Conservation (phyloP, 2,797 vertebrate species). For the Pipistrellus kuhlii region DNA sequence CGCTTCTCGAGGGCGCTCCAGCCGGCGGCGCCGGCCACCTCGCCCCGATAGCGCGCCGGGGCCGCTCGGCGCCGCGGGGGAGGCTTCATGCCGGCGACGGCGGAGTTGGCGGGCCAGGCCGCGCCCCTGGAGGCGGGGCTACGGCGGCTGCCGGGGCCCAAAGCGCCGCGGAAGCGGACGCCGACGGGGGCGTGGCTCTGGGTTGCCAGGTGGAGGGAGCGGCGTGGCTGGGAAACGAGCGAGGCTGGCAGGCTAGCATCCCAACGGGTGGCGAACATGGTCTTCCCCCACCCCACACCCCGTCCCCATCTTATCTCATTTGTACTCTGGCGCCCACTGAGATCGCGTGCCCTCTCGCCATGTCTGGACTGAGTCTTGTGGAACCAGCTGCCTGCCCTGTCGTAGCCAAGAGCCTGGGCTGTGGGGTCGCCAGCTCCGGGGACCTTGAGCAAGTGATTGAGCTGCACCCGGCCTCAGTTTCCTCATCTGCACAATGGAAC, state of each 20-base stretch:
- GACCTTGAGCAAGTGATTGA: not conserved
- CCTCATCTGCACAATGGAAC: not conserved
- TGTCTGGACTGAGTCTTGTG: not conserved
- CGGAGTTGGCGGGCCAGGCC: accelerated
- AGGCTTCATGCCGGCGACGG: conserved; percentile 68
- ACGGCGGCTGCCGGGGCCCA: conserved; percentile 43
- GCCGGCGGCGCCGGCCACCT: not conserved
- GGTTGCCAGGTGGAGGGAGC: accelerated
- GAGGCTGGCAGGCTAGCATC: accelerated
- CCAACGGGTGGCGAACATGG: not conserved
- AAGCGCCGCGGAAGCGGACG: not conserved
- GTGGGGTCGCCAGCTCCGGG: not conserved
- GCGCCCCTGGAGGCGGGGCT: conserved; percentile 5
- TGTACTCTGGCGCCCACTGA: not conserved
- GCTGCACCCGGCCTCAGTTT: not conserved
- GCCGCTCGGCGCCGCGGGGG: conserved; percentile 65
- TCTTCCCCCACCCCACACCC: too few relatives aligned
- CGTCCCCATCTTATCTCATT: not conserved
- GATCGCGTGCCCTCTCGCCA: not conserved
- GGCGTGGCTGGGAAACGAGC: accelerated
- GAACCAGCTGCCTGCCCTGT: conserved; percentile 72
- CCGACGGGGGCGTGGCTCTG: not conserved
- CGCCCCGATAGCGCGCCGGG: conserved; percentile 71
- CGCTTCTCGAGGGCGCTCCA: conserved; percentile 80
- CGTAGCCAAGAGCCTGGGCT: conserved; percentile 21